Base-by-base conservation (phyloP, 2,888 invertebrate species). In the Torymus texanus region DNA sequence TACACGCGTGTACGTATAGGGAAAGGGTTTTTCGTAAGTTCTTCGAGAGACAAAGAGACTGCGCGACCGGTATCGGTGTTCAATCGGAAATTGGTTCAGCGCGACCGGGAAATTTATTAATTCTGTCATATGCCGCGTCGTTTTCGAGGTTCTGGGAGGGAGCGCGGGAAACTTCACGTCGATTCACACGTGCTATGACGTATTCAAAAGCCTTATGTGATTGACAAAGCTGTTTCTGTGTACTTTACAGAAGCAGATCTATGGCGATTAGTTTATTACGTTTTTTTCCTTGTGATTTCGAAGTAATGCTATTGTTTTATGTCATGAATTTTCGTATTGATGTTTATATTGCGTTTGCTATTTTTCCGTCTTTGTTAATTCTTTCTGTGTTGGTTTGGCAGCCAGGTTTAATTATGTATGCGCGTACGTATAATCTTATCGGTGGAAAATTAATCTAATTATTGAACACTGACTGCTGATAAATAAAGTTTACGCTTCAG, bases 11-110 rank as follows among this genome's bases (percentile, higher is more conserved):
- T 61, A 61, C 41, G 41, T 63, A 50, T 63, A 50, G 67, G 59
- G 10, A 59, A 55, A 56, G 76, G 58, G 71, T 24, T 77, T 78
- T 78, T 78, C 78, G 72, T 51, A 72, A 78, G 77, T 65, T 76
- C 41, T 65, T 58, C 70, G 65, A 13, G 71, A 70, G 71, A 58
- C 58, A 68, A 58, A 62, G 58, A 59, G 56, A 29, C 41, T 5
- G 41, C 41, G 41, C 41, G 41, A 41, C 2, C 11, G 63, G 12
- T 77, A 77, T 77, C 77, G 41, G 41, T 14, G 5, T 18, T 55
- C 63, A 29, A 77, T 77, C 77, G 72, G 66, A 65, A 77, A 76
- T 71, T 74, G 58, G 21, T 51, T 41, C 65, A n/a, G 41, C 56
- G 59, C 16, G 29, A 21, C 21, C 18, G 55, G 75, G 53, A 62